Evolutionary conservation across 2,113 vertebrate species (phyloP).

Genomic region (Cinclus cinclus): DNA sequence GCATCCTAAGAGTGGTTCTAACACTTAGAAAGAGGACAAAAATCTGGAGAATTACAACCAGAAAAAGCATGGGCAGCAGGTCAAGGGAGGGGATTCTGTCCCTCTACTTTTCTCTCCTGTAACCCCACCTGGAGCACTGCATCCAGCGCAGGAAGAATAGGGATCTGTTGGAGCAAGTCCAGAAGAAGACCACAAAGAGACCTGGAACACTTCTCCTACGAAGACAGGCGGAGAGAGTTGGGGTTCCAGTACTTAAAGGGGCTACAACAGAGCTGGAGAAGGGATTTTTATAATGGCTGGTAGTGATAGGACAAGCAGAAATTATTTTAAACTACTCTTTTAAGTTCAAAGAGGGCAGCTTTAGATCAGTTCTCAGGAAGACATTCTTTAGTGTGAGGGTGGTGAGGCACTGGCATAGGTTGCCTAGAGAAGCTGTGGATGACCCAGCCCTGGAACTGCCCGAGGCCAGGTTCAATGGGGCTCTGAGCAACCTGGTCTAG

Average conservation of each 20-base stretch:
- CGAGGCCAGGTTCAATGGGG: not conserved
- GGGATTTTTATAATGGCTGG: not conserved
- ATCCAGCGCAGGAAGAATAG: not conserved
- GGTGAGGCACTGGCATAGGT: not conserved
- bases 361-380: not conserved
- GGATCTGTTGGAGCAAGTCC: not conserved
- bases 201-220: not conserved
- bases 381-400: not conserved
- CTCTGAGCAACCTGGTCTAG: not conserved
- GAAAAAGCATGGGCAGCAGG: not conserved
- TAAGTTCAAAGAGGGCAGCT: not conserved
- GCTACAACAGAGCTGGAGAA: not conserved
- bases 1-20: not conserved
- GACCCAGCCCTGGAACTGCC: too few relatives aligned
- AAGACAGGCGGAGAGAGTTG: not conserved
- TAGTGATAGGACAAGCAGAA: not conserved
- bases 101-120: not conserved
- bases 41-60: not conserved
- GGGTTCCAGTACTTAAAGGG: not conserved
- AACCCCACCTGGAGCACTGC: not conserved
- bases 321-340: not conserved
- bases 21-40: not conserved
- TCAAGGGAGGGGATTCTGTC: not conserved
- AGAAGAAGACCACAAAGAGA: not conserved
- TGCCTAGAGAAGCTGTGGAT: not conserved